A percentile compares a stretch with the other conserved stretches of the same genome.
These are phyloP conservation scores for Fregetta grallaria DNA, from an alignment of 2,113 vertebrate species.

Conservation along the genomic window DNA sequence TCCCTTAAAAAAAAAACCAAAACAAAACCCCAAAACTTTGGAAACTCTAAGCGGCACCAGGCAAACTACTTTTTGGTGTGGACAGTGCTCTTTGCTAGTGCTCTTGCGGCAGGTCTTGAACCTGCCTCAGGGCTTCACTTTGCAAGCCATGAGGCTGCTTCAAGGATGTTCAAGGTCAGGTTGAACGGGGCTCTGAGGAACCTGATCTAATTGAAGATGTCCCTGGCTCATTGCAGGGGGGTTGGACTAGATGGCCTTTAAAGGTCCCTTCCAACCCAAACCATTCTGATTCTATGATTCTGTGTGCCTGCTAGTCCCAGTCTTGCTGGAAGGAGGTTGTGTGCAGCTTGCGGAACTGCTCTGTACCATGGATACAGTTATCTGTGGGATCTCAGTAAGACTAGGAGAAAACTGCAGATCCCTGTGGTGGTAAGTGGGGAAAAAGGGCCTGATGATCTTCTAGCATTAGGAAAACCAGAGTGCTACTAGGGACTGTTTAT, in stretches of 20 bases:
- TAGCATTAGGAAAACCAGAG: not conserved
- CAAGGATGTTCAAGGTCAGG: not conserved
- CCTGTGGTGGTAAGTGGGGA: not conserved
- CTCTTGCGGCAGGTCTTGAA: not conserved
- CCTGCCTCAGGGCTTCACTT: not conserved
- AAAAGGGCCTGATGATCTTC: not conserved
- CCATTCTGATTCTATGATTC: not conserved
- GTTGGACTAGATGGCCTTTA: not conserved
- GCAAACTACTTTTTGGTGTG: not conserved
- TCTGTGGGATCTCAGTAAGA: not conserved
- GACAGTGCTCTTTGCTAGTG: not conserved
- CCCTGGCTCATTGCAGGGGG: not conserved
- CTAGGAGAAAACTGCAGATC: not conserved
- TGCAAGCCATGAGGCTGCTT: not conserved
- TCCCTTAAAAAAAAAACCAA: not conserved
- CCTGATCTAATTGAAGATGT: not conserved
- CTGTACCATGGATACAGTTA: rapidly evolving
- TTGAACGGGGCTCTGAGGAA: not conserved
- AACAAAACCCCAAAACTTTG: not conserved
- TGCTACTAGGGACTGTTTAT: not conserved
- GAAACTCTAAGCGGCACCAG: not conserved
- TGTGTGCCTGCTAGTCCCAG: not conserved
- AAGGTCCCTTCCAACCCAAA: not conserved
- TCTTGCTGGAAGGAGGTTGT: not conserved
- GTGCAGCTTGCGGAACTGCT: not conserved